Percentiles rank a stretch among this genome's conserved stretches.
Conservation (phyloP, 2,888 invertebrate species). For the Lordiphosa andalusiaca region DNA sequence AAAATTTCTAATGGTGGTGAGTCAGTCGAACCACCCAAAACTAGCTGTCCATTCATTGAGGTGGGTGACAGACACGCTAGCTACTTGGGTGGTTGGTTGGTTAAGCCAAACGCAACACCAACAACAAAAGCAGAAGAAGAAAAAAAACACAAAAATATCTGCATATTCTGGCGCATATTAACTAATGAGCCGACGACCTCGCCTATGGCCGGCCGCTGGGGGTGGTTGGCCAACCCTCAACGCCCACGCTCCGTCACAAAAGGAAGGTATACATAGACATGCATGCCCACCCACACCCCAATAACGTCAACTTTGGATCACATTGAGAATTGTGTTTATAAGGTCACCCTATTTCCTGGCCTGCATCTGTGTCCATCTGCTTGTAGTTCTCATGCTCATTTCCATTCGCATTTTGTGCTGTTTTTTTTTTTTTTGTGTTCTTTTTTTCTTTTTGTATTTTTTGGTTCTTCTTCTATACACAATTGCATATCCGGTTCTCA, state of each 20-base stretch:
- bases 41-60: too few relatives aligned
- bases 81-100: constrained; percentile 10
- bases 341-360: constrained; percentile 50
- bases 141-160: constrained; percentile 18
- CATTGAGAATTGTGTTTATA: constrained; percentile 35
- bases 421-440: too few relatives aligned
- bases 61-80: background rate
- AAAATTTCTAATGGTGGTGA: constrained; percentile 30
- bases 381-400: constrained; percentile 32
- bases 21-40: background rate
- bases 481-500: constrained; percentile 70
- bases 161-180: constrained; percentile 43
- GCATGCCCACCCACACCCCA: constrained; percentile 14
- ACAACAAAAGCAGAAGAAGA: background rate
- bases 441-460: constrained; percentile 9
- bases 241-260: constrained; percentile 20
- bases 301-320: constrained; percentile 6
- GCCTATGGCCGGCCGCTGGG: constrained; percentile 22
- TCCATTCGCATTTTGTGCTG: constrained; percentile 22
- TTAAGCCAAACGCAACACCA: background rate
- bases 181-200: constrained; percentile 66
- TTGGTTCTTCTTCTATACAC: constrained; percentile 33
- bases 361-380: constrained; percentile 51
- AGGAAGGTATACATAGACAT: constrained; percentile 15
- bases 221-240: constrained; percentile 7